phyloP scores from a whole-genome alignment of 2,797 vertebrate species.

The Tympanoctomys barrerae region DNA sequence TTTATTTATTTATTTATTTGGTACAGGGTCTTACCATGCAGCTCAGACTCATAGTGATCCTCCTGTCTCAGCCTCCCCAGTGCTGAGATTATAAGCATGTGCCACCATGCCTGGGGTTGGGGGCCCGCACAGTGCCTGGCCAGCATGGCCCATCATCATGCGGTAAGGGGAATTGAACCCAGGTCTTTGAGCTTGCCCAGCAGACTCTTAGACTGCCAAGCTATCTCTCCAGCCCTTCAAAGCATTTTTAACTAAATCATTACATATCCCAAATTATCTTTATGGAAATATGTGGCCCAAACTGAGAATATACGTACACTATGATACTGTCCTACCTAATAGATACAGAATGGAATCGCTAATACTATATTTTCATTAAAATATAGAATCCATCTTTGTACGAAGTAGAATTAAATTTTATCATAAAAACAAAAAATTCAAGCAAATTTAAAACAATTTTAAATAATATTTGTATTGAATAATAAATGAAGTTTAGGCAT shows the following conservation, averaged over 20 bases:
- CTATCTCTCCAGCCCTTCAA: too few species aligned
- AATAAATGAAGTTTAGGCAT: background rate
- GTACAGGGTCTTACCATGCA: too few species aligned
- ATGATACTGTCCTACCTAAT: background rate
- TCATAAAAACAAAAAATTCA: slow-evolving; percentile 22
- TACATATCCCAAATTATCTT: background rate
- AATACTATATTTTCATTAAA: background rate
- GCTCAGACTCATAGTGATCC: too few species aligned
- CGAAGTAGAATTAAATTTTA: slow-evolving; percentile 40
- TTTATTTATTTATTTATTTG: too few species aligned
- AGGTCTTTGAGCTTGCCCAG: too few species aligned
- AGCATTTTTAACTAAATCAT: background rate
- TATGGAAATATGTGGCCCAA: background rate
- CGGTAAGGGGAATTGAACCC: too few species aligned
- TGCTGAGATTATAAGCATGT: too few species aligned
- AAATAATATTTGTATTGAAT: slow-evolving; percentile 23
- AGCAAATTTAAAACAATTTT: background rate
- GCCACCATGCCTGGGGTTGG: too few species aligned
- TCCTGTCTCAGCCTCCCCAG: too few species aligned
- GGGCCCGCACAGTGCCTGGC: too few species aligned
- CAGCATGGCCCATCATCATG: too few species aligned
- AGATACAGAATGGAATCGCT: background rate
- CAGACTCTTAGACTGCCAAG: too few species aligned
- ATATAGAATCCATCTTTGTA: background rate
- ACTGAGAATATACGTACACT: background rate